Percentiles rank a stretch among this genome's conserved stretches.
phyloP scores from a whole-genome alignment of 2,113 vertebrate genomes.

The Heterochromis multidens region DNA sequence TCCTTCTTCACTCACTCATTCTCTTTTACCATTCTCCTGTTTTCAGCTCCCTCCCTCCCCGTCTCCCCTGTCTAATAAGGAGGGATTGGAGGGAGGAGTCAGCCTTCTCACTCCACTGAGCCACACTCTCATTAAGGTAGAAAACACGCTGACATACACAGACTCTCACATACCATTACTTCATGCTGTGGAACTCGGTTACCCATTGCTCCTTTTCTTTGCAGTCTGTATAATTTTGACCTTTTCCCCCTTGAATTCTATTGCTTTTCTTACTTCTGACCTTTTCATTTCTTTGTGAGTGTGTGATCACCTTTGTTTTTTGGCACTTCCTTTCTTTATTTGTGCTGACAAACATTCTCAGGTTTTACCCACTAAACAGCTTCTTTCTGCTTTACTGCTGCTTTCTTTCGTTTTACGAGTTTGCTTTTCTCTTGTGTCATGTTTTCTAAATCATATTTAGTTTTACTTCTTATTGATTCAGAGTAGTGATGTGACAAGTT shows the following conservation, averaged over 20 bases:
- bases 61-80: constrained; percentile 5
- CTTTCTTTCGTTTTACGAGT: neutral
- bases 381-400: neutral
- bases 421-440: neutral
- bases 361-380: constrained; percentile 2
- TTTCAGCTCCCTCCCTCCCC: neutral
- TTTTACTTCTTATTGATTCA: neutral
- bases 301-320: constrained; percentile 19
- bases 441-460: neutral
- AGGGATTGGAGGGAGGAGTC: neutral
- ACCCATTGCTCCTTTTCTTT: neutral
- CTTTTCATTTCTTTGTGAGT: constrained; percentile 32
- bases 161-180: constrained; percentile 4
- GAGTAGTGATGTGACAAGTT: neutral
- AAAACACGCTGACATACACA: constrained; percentile 35
- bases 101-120: constrained; percentile 1
- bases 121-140: constrained; percentile 29
- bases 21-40: neutral
- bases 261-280: constrained; percentile 36
- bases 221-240: constrained; percentile 31
- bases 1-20: neutral
- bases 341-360: constrained; percentile 33
- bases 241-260: constrained; percentile 15
- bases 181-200: neutral
- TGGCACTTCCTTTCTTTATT: neutral